Evolutionary conservation across 2,888 invertebrate species (phyloP), one percentile per base, ranked within the genome.

Genomic region (Operophtera brumata): DNA sequence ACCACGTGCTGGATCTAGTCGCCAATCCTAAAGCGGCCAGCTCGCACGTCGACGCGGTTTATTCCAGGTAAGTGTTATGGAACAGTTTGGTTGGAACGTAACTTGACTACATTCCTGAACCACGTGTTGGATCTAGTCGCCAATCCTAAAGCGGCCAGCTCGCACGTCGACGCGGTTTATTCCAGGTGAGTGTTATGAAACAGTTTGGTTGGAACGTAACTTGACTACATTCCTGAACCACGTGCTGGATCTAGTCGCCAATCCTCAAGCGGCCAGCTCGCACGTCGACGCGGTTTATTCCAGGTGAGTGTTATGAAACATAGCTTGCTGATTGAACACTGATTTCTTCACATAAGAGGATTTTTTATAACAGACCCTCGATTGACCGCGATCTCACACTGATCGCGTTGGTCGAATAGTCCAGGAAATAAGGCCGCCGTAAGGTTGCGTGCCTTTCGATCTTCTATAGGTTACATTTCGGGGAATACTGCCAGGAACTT

Each of bases 211-310:
- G 57, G 99, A 99, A 84, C 93, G 96, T 13, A 97, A 99, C 78
- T 92, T 99, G 73, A 94, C 94, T 10, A 92, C 93, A 0, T 94
- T 99, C 69, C 87, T 99, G n/a, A 93, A 93, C 8, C 99, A 99
- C 79, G 93, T 99, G 4, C 85, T 99, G 45, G 97, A 98, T 72
- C 88, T 99, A 62, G 97, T 99, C 14, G 97, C 97, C 0, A 98
- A 97, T 86, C 98, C 98, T 0, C 97, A 97, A 84, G 97, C 98
- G 0, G 97, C 97, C 0, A 96, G 96, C 10, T 97, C 97, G 0
- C 99, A 99, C 76, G 98, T 99, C 0, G 99, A 99, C 82, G 98
- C 98, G 10, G 98, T 99, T 1, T 98, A 99, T 80, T 98, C 99
- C 0, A 86, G 88, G 88, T 86, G 61, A 61, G 45, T n/a, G n/a